phyloP scores from a whole-genome alignment of 2,888 invertebrate species.

The Platerodrilus igneus region DNA sequence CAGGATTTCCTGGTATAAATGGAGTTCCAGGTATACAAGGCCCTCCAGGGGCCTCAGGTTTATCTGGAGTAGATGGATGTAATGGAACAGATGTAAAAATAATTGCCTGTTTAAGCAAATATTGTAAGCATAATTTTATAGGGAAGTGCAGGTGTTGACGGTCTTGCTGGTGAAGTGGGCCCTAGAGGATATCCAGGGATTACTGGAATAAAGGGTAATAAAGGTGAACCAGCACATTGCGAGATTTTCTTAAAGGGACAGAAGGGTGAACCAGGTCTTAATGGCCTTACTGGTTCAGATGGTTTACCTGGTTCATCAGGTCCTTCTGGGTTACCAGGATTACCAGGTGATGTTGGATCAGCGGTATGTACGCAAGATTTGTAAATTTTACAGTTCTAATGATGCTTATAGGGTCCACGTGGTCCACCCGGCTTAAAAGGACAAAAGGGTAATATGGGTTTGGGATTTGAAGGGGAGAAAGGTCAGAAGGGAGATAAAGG shows the following conservation, averaged over 20 bases:
- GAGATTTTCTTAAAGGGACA: conserved; percentile 71
- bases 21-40: conserved; percentile 71
- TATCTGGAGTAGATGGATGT: conserved; percentile 88
- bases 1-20: conserved; percentile 77
- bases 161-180: conserved; percentile 66
- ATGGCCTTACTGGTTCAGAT: conserved; percentile 64
- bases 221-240: conserved; percentile 75
- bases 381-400: not conserved
- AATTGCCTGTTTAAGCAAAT: conserved; percentile 4
- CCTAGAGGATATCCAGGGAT: conserved; percentile 70
- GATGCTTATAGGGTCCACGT: conserved; percentile 55
- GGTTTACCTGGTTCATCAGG: conserved; percentile 64
- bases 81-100: conserved; percentile 87
- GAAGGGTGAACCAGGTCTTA: conserved; percentile 78
- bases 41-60: conserved; percentile 66
- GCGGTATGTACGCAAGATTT: conserved; percentile 46
- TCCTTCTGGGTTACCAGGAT: conserved; percentile 55
- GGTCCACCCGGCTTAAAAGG: conserved; percentile 70
- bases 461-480: conserved; percentile 55
- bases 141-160: conserved; percentile 71
- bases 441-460: conserved; percentile 58
- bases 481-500: conserved; percentile 67
- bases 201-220: conserved; percentile 66
- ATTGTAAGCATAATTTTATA: conserved; percentile 34
- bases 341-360: conserved; percentile 59